Base-by-base conservation (phyloP, 2,797 vertebrate species). In the Sebastes oblongus region DNA sequence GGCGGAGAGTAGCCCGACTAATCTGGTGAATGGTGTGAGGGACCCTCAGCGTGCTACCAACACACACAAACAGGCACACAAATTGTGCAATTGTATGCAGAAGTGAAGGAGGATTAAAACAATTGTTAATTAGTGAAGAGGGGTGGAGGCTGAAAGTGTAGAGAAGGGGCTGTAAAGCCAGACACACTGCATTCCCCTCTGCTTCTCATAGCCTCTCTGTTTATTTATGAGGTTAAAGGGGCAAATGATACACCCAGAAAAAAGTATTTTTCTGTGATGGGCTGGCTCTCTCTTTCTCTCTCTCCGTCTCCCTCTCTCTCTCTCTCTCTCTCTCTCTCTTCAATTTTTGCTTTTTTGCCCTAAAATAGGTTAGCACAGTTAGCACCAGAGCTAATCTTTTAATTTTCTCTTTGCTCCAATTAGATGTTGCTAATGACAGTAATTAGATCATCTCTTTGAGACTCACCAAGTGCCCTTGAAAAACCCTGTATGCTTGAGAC, bases 71-170 rank as follows among this genome's bases (percentile, higher is more conserved):
- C 66, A 74, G 4, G 6, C 13, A 70, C 80, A 66, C 70, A 86
- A 69, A 85, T 81, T 85, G 65, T 75, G 85, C 85, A 74, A 36
- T 85, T 86, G 88, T 90, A 86, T 87, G 77, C 75, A 77, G 84
- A 92, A 88, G 91, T 88, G 78, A 81, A 78, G 71, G 69, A 56
- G 80, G 90, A 92, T 93, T 92, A 89, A 81, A 88, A 90, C 87
- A 90, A 91, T 90, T 89, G 88, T 86, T 93, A 91, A 93, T 94
- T 89, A 83, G 81, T 29, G 74, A 89, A 67, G 67, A 79, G 72
- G 82, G 78, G 14, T 62, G 72, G 39, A 55, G 72, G 77, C 67
- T 75, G 32, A 75, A 46, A 50, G 75, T 56, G 76, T 24, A 18
- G 68, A 52, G 70, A 72, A 65, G 75, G 68, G 62, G 61, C 83